Percentiles rank a stretch among this genome's conserved stretches.
Evolutionary conservation across 2,888 invertebrate genomes (phyloP).

Genomic region (Microplitis deprimator): DNA sequence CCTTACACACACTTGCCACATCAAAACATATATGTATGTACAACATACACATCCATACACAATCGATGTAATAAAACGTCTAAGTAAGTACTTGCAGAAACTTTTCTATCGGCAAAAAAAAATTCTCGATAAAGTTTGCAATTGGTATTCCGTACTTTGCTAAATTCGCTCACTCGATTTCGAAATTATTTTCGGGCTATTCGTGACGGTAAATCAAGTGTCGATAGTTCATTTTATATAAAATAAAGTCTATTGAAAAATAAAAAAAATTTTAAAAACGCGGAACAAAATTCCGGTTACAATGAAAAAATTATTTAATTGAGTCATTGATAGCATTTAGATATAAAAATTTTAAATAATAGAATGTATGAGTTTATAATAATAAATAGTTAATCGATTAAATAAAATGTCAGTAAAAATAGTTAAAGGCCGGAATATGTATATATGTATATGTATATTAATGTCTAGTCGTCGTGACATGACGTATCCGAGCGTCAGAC

Average conservation of each 20-base stretch:
- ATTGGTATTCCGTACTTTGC: background rate
- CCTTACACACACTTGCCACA: background rate
- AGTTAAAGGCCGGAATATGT: background rate
- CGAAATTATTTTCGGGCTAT: background rate
- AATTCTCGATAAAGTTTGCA: background rate
- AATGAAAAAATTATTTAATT: background rate
- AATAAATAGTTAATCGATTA: background rate
- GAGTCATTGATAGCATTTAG: background rate
- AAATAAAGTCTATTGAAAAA: background rate
- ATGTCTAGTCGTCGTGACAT: constrained; percentile 20
- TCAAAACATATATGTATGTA: background rate
- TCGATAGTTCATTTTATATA: background rate
- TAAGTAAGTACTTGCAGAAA: background rate
- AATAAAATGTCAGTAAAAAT: constrained; percentile 9
- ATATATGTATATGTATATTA: constrained; percentile 13
- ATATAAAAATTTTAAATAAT: background rate
- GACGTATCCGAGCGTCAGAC: constrained; percentile 31
- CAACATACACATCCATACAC: no score
- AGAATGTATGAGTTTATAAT: background rate
- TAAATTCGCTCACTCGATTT: background rate
- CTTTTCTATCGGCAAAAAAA: background rate
- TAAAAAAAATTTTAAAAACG: background rate
- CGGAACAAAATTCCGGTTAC: background rate
- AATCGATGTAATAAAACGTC: background rate
- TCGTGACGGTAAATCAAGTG: background rate